phyloP scores from a whole-genome alignment of 2,888 invertebrate genomes.

The Rhaphigaster nebulosa region DNA sequence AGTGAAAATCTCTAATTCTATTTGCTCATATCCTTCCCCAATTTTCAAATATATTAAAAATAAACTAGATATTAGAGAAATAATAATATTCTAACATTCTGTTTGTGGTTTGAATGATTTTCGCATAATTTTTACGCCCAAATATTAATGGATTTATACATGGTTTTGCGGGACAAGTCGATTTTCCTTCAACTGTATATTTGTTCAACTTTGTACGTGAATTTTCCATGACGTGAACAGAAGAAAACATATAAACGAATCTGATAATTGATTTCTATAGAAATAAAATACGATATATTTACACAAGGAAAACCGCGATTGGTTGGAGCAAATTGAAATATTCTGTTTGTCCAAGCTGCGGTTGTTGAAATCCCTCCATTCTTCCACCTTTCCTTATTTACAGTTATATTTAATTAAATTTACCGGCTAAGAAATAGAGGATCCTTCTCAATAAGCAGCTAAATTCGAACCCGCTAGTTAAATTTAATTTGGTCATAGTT shows the following conservation, averaged over 20 bases:
- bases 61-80: no score
- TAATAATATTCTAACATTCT: no score
- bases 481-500: not conserved
- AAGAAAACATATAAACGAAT: constrained; percentile 23
- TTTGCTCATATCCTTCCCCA: no score
- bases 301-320: constrained; percentile 31
- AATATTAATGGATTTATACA: no score
- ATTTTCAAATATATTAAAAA: no score
- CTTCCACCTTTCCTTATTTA: constrained; percentile 19
- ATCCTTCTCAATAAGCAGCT: not conserved
- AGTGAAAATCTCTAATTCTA: no score
- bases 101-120: no score
- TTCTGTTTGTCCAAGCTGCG: constrained; percentile 48
- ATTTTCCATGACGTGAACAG: not conserved
- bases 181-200: no score
- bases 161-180: no score
- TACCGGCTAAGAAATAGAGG: not conserved
- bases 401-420: constrained; percentile 40
- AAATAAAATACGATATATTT: constrained; percentile 55
- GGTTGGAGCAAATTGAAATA: constrained; percentile 51
- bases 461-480: not conserved
- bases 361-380: not conserved
- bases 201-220: not conserved
- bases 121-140: no score
- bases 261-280: constrained; percentile 40